Conservation (phyloP, 2,888 invertebrate genomes). For the Pachliopta kotzebuea region DNA sequence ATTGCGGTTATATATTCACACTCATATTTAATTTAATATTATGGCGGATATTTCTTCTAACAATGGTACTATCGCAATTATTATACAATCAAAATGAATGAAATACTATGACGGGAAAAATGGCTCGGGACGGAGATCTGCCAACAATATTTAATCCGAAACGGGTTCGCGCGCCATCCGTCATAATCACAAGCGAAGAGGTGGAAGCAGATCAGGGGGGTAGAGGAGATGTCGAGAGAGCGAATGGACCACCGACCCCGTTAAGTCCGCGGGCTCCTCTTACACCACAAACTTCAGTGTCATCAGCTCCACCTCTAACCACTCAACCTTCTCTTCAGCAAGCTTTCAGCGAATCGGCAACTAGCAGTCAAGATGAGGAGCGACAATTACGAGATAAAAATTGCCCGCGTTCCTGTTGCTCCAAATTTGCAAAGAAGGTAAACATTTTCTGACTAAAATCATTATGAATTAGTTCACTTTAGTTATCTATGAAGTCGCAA, state of each 20-base stretch:
- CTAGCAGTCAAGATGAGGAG: constrained; percentile 83
- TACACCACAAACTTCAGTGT: constrained; percentile 72
- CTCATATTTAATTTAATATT: constrained; percentile 26
- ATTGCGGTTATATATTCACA: not conserved
- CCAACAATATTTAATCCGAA: constrained; percentile 91
- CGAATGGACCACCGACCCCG: constrained; percentile 74
- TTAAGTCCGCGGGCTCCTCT: constrained; percentile 68
- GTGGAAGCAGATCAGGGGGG: constrained; percentile 61
- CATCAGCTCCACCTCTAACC: constrained; percentile 71
- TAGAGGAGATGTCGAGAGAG: constrained; percentile 60
- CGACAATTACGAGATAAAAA: constrained; percentile 68
- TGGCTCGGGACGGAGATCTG: constrained; percentile 88
- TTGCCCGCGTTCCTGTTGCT: constrained; percentile 89
- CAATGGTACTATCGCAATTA: constrained; percentile 7
- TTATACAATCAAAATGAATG: constrained; percentile 20
- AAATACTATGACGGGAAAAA: constrained; percentile 45
- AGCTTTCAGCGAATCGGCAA: constrained; percentile 75
- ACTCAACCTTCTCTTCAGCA: constrained; percentile 74
- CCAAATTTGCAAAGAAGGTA: constrained; percentile 91
- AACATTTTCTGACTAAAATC: not conserved
- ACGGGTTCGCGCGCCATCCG: constrained; percentile 84
- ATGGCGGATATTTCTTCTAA: constrained; percentile 16
- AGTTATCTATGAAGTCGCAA: no score
- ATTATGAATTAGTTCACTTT: no score
- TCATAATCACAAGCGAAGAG: constrained; percentile 85